Conservation (phyloP, 2,113 vertebrate species). For the Peromyscus leucopus region DNA sequence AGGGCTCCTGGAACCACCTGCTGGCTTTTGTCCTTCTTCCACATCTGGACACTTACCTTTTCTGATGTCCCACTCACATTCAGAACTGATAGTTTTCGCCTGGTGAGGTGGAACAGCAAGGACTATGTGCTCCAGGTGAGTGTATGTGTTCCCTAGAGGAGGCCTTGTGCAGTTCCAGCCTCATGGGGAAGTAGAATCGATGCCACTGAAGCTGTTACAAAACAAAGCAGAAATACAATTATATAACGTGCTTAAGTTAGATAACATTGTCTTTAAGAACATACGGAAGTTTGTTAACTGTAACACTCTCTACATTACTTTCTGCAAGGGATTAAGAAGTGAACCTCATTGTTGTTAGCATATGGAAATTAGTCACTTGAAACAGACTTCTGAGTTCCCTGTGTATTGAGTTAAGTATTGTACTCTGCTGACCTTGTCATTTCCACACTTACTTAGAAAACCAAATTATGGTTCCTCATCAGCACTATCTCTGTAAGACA, state of each 20-base stretch:
- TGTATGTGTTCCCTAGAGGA: background rate
- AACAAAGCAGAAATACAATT: constrained; percentile 27
- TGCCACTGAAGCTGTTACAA: background rate
- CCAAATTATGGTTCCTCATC: constrained; percentile 3
- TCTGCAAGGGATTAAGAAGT: constrained; percentile 39
- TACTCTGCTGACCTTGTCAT: background rate
- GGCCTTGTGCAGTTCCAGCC: background rate
- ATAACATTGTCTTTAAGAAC: constrained; percentile 50
- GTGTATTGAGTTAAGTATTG: constrained; percentile 13
- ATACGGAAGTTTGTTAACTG: constrained; percentile 7
- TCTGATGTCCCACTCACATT: background rate
- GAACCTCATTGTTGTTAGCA: background rate
- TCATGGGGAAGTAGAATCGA: constrained; percentile 28
- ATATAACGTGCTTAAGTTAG: constrained; percentile 42
- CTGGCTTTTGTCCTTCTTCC: background rate
- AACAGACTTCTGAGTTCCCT: constrained; percentile 38
- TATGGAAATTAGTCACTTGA: constrained; percentile 33
- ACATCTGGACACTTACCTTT: background rate
- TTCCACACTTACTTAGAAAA: constrained; percentile 53
- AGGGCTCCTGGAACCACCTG: background rate
- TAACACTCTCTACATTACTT: background rate
- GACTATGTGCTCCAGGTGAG: background rate
- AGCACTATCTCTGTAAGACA: constrained; percentile 27
- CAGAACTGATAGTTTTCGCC: background rate
- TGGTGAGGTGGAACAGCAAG: background rate